These are phyloP conservation scores for Psephotus haematonotus DNA, from an alignment of 2,113 vertebrate genomes.

Conservation along the genomic window DNA sequence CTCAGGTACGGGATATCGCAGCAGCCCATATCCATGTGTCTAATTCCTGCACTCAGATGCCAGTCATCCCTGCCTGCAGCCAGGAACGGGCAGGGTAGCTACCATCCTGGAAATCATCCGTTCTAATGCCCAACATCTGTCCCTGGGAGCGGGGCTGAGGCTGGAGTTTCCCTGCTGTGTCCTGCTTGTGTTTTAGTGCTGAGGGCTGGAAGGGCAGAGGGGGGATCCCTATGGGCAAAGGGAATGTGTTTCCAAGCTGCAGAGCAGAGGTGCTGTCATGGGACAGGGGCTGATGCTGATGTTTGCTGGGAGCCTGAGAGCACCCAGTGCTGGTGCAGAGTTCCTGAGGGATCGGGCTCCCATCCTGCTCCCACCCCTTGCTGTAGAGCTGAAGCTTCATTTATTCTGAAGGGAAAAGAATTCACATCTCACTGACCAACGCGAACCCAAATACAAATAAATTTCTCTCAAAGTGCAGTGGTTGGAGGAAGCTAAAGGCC, in stretches of 20 bases:
- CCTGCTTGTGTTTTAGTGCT: not conserved
- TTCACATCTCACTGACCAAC: constrained; percentile 18
- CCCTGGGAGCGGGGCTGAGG: rapidly evolving
- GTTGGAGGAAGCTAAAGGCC: constrained; percentile 64
- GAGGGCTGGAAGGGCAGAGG: not conserved
- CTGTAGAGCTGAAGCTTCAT: not conserved
- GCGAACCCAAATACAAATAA: constrained; percentile 72
- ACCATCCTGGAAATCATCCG: rapidly evolving
- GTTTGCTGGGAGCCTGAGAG: not conserved
- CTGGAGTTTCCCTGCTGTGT: not conserved
- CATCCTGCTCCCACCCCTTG: rapidly evolving
- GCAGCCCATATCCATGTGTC: not conserved
- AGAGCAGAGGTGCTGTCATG: not conserved
- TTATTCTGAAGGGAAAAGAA: constrained; percentile 41
- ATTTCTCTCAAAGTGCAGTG: constrained; percentile 69
- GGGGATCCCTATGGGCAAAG: not conserved
- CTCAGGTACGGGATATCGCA: rapidly evolving
- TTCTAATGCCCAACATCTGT: rapidly evolving
- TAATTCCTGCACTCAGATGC: rapidly evolving
- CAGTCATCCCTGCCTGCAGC: not conserved
- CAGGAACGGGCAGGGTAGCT: not conserved
- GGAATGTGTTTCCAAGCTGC: rapidly evolving
- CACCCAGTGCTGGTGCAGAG: not conserved
- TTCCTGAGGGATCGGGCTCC: not conserved
- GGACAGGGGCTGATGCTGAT: not conserved